Conservation (phyloP, 2,113 vertebrate genomes). For the Plecotus auritus region DNA sequence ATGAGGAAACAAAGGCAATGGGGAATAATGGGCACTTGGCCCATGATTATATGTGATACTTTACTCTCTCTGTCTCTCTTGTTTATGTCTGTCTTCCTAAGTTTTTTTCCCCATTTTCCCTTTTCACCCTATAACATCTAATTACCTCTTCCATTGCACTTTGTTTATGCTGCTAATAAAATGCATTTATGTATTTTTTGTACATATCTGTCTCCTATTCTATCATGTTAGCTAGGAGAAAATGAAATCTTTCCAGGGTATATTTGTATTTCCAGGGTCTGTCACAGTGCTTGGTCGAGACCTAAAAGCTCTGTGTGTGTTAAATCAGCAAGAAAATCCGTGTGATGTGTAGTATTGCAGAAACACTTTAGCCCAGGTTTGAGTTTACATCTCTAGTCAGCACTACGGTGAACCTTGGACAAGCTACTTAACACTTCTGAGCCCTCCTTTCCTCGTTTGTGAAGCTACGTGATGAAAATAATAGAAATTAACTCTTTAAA, state of each 20-base stretch:
- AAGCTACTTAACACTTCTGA: background rate
- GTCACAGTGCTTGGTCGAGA: background rate
- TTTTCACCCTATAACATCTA: background rate
- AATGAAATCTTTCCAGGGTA: background rate
- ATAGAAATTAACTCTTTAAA: slow-evolving; percentile 4
- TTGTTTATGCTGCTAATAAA: background rate
- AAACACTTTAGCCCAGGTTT: background rate
- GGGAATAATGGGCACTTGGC: background rate
- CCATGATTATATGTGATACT: background rate
- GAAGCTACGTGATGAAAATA: background rate
- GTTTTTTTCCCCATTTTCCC: background rate
- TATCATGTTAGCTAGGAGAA: background rate
- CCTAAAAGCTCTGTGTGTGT: background rate
- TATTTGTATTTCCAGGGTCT: background rate
- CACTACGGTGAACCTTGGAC: background rate
- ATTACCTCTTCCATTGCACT: background rate
- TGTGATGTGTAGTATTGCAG: background rate
- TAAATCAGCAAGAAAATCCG: background rate
- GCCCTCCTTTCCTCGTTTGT: background rate
- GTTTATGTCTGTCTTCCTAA: background rate
- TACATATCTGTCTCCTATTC: background rate
- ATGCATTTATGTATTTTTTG: slow-evolving; percentile 15
- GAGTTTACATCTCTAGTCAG: background rate
- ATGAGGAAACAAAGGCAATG: background rate
- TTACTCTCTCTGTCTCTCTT: background rate